phyloP scores from a whole-genome alignment of 2,113 vertebrate genomes.

The Bos javanicus region DNA sequence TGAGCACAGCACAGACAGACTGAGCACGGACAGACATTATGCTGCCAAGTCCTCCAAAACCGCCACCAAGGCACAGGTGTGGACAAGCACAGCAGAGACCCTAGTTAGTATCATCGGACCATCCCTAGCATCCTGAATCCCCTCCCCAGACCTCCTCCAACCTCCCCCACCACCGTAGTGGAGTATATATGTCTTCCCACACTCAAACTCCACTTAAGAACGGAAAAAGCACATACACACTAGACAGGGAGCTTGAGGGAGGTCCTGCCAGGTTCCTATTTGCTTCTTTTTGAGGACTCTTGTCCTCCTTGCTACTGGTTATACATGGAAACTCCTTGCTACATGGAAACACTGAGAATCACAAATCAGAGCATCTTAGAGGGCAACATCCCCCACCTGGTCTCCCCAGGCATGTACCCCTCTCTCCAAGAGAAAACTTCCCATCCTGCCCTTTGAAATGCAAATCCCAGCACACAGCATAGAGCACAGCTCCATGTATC shows the following conservation, averaged over 20 bases:
- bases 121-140: not conserved
- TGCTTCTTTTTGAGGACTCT: not conserved
- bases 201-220: not conserved
- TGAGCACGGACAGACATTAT: not conserved
- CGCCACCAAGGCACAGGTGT: not conserved
- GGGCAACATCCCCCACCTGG: not conserved
- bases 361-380: not conserved
- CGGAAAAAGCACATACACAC: not conserved
- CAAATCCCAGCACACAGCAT: not conserved
- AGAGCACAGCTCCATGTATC: not conserved
- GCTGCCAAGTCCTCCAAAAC: not conserved
- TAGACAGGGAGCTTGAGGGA: not conserved
- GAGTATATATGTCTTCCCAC: not conserved
- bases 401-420: not conserved
- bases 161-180: fast-evolving
- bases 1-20: not conserved
- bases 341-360: not conserved
- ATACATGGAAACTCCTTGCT: not conserved
- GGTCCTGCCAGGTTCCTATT: not conserved
- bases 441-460: not conserved
- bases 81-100: not conserved
- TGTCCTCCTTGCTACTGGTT: not conserved
- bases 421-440: not conserved
- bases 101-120: not conserved
- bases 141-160: not conserved